Percentiles rank a stretch among this genome's conserved stretches.
phyloP scores from a whole-genome alignment of 2,888 invertebrate genomes.

The Plebejus argus region DNA sequence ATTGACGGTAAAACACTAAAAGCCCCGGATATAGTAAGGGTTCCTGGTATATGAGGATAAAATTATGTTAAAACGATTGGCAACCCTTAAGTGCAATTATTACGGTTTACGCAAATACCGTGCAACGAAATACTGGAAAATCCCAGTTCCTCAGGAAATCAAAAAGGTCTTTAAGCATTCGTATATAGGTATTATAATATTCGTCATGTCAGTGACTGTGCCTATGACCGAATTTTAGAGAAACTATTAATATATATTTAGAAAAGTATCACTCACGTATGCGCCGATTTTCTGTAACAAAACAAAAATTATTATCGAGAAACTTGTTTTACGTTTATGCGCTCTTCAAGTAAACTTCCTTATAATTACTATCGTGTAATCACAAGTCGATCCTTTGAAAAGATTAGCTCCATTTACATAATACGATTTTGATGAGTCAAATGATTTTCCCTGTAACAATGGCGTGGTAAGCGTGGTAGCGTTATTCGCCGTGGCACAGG shows the following conservation, averaged over 20 bases:
- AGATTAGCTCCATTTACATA: conserved; percentile 5
- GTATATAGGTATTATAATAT: too few relatives aligned
- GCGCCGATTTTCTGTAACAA: not conserved
- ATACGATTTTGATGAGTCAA: conserved; percentile 13
- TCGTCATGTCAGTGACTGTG: too few relatives aligned
- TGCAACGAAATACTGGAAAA: too few relatives aligned
- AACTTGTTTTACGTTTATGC: not conserved
- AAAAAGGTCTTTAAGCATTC: too few relatives aligned
- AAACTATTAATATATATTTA: too few relatives aligned
- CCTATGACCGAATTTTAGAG: too few relatives aligned
- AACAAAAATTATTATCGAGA: not conserved
- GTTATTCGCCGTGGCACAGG: conserved; percentile 13
- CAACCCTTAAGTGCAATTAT: not conserved
- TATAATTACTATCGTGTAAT: not conserved
- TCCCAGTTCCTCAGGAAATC: too few relatives aligned
- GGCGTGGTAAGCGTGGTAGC: conserved; percentile 19
- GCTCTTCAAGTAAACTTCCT: not conserved
- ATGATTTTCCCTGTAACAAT: conserved; percentile 5
- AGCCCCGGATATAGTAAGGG: not conserved
- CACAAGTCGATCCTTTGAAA: not conserved
- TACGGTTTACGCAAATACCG: too few relatives aligned
- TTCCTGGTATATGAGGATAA: not conserved
- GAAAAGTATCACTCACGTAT: too few relatives aligned
- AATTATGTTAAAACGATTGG: not conserved
- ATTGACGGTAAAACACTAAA: not conserved